Base-by-base conservation (phyloP, 2,888 invertebrate species). In the Drosophila mettleri region DNA sequence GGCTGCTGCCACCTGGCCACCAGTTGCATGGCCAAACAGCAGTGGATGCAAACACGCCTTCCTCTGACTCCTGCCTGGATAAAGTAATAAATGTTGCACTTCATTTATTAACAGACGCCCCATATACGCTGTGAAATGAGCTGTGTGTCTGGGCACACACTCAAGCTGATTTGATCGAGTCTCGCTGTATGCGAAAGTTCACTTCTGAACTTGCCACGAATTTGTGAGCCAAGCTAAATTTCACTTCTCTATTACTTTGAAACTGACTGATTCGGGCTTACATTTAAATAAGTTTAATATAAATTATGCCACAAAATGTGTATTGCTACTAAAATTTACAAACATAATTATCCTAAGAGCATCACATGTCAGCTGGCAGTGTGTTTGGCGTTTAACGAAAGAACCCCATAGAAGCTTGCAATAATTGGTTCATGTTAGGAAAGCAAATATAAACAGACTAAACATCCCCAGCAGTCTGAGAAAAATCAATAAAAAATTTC, bases 31-130 rank as follows among this genome's bases (percentile, higher is more conserved):
- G 74, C 70, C 84, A 80, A 6, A 5, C 29, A 29, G 29, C 29
- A 75, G 71, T 63, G 81, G 85, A 78, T 75, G 77, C 62, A 85
- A 77, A 70, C 74, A 63, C 74, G 34, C 60, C 72, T 74, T 76
- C 34, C 64, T 18, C 55, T 24, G 60, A 60, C 85, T 71, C 53
- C 61, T 60, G 41, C 45, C 61, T 53, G 70, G 68, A 83, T 86
- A 65, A 84, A 88, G 86, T 65, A 80, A 88, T 88, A 83, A 83
- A 88, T 80, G 81, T 78, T 86, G 81, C 74, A 77, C 74, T 74
- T 86, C 74, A 86, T 83, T 86, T 86, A 88, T 82, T 86, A 63
- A 61, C 59, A 49, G 29, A 14, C 27, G 22, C 64, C 57, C 12
- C 45, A 43, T 36, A 38, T 12, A 33, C n/a, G 38, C 53, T 18